Conservation (phyloP, 2,888 invertebrate genomes). For the Linnaemya vulpina region DNA sequence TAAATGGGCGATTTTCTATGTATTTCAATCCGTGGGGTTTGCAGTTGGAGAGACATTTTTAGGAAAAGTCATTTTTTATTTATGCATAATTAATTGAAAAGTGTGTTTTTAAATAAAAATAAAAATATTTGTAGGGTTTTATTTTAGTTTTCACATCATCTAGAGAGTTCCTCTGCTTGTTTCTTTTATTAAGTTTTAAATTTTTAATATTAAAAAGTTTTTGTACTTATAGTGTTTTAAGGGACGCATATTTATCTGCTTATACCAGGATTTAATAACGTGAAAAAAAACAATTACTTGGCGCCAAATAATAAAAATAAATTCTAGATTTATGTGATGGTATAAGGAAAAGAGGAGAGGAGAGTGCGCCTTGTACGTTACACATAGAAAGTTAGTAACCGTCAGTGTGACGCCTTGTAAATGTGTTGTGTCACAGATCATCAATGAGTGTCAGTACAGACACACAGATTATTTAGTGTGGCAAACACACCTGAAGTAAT, state of each 20-base stretch:
- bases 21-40: not conserved
- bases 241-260: not conserved
- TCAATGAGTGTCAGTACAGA: too few species aligned
- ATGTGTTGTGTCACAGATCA: too few species aligned
- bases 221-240: not conserved
- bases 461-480: too few species aligned
- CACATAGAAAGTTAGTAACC: too few species aligned
- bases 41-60: slow-evolving; percentile 39
- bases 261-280: not conserved
- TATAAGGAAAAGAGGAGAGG: not conserved
- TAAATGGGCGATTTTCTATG: too few species aligned
- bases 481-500: too few species aligned
- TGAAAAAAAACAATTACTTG: not conserved
- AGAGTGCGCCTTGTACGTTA: too few species aligned
- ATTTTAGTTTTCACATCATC: slow-evolving; percentile 17
- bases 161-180: not conserved
- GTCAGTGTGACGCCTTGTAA: too few species aligned
- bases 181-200: not conserved
- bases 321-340: not conserved
- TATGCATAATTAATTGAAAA: slow-evolving; percentile 31
- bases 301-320: slow-evolving; percentile 2
- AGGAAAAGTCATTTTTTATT: slow-evolving; percentile 21
- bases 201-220: not conserved
- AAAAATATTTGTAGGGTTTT: not conserved
- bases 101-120: not conserved